Evolutionary conservation across 2,888 invertebrate genomes (phyloP), one percentile per base, ranked within the genome.

Genomic region (Eristalis arbustorum): DNA sequence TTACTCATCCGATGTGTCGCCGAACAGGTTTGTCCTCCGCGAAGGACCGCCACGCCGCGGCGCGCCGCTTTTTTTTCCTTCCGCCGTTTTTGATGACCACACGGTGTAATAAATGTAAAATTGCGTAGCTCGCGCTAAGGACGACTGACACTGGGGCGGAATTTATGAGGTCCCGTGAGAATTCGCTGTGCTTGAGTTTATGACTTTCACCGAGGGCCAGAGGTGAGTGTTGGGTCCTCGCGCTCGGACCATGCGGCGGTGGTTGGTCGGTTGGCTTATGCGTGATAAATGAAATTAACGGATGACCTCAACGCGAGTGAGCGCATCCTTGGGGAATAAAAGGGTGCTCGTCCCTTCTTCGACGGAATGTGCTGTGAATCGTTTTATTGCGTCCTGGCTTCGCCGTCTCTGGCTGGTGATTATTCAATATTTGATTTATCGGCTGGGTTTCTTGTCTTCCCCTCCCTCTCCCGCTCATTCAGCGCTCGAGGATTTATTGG

Each of bases 91-190:
- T 18, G 18, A 71, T 81, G 73, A 49, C 49, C 49, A 18, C 49
- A 18, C 49, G 49, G 75, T 42, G 71, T 62, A 49, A 82, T 73
- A 77, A 81, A 23, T 11, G 62, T 18, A 18, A 40, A 82, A 85
- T 77, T 85, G 73, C 73, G 84, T 63, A 76, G 61, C 78, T 72
- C 59, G 61, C 61, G 67, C 67, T 25, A 77, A 77, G 73, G 83
- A 87, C 59, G 59, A 23, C 25, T 25, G 23, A 66, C 49, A 23
- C 61, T 13, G 74, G n/a, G 40, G 71, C 42, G 22, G 37, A 78
- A 87, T 87, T 87, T 87, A 87, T 87, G 87, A 72, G 71, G 72
- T 87, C 87, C 79, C 83, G 75, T 87, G 87, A 76, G 87, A 79
- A 87, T 87, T 87, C 74, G 87, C 75, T 71, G 67, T 63, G 83